Evolutionary conservation across 2,797 vertebrate species (phyloP).

Genomic region (Xenentodon cancila): DNA sequence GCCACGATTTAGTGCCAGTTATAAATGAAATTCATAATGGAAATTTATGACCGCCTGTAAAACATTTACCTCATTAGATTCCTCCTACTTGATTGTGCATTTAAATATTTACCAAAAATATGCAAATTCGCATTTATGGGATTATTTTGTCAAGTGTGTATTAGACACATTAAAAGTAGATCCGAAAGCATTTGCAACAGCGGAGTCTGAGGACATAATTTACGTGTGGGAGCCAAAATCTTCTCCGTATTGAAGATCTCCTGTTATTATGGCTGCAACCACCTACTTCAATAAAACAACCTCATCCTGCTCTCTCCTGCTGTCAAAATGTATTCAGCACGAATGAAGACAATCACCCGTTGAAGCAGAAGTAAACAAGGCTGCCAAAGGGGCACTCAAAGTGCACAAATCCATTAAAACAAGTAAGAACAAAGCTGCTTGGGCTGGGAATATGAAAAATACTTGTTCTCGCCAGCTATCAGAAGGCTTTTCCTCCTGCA

Average conservation of each 20-base stretch:
- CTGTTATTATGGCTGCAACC: not conserved
- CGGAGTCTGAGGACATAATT: no score
- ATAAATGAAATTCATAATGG: no score
- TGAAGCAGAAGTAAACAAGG: slow-evolving; percentile 8
- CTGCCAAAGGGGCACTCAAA: not conserved
- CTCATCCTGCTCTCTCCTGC: slow-evolving; percentile 1
- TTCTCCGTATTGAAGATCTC: not conserved
- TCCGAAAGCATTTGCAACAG: no score
- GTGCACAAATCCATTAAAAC: slow-evolving; percentile 16
- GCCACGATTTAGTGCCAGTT: no score
- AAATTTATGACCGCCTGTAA: no score
- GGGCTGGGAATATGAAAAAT: slow-evolving; percentile 2
- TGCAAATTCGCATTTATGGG: no score
- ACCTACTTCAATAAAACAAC: slow-evolving; percentile 12
- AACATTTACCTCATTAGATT: not conserved
- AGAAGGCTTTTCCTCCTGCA: slow-evolving; percentile 4
- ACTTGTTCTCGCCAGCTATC: slow-evolving; percentile 4
- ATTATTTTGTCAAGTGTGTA: no score
- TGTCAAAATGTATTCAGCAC: slow-evolving; percentile 9
- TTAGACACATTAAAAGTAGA: not conserved
- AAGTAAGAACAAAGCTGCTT: slow-evolving; percentile 8
- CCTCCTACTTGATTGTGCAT: not conserved
- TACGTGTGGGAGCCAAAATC: no score
- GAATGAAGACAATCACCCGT: not conserved
- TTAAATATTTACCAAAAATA: not conserved